These are phyloP conservation scores for Philereme transversata DNA, from an alignment of 2,888 invertebrate genomes.

Conservation along the genomic window DNA sequence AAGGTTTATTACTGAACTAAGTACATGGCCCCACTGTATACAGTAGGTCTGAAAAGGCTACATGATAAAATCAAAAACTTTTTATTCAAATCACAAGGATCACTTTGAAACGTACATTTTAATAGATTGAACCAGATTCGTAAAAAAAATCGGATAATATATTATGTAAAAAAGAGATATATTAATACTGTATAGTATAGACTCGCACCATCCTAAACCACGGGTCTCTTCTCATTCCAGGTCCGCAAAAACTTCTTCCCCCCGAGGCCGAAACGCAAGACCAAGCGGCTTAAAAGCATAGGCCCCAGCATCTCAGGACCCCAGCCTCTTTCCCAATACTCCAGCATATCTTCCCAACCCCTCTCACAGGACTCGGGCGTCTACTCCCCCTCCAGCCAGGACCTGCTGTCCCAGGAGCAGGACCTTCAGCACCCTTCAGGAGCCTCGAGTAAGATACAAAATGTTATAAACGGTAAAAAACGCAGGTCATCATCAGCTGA, in stretches of 20 bases:
- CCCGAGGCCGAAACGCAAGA: conserved; percentile 84
- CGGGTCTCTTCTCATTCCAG: conserved; percentile 61
- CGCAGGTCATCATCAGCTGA: conserved; percentile 37
- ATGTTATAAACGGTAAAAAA: conserved; percentile 21
- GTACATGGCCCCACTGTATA: too few species aligned
- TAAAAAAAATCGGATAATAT: too few species aligned
- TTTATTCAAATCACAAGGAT: too few species aligned
- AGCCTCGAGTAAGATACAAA: conserved; percentile 19
- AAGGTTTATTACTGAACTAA: too few species aligned
- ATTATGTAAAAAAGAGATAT: too few species aligned
- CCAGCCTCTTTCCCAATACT: conserved; percentile 15
- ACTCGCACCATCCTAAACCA: too few species aligned
- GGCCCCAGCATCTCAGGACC: conserved; percentile 36
- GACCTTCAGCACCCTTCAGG: conserved; percentile 14
- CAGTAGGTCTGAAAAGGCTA: too few species aligned
- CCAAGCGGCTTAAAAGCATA: conserved; percentile 46
- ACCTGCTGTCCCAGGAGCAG: conserved; percentile 14
- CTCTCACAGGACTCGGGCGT: conserved; percentile 68
- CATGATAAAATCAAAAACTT: too few species aligned
- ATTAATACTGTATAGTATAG: too few species aligned
- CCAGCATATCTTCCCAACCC: conserved; percentile 17
- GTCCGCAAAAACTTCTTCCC: conserved; percentile 88
- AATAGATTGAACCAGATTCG: too few species aligned
- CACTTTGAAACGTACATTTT: too few species aligned
- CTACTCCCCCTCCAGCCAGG: conserved; percentile 60